These are phyloP conservation scores for Clistopyga incitator DNA, from an alignment of 2,888 invertebrate genomes.

Conservation along the genomic window DNA sequence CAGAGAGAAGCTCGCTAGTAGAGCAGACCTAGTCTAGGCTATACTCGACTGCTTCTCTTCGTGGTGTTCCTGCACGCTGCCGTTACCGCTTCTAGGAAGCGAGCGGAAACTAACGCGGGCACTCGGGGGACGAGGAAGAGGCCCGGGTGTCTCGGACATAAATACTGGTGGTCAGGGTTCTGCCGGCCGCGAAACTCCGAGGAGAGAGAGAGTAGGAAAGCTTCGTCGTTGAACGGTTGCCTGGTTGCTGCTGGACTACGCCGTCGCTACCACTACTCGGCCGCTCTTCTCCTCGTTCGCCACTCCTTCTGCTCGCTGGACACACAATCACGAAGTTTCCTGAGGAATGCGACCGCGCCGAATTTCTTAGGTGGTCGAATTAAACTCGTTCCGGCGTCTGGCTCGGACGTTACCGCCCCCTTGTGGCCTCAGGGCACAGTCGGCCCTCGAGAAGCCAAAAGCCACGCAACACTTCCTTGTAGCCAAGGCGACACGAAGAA, in stretches of 20 bases:
- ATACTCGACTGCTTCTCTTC: conserved; percentile 60
- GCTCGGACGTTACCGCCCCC: conserved; percentile 70
- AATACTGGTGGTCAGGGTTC: conserved; percentile 82
- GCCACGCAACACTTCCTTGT: conserved; percentile 28
- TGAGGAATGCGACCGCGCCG: conserved; percentile 83
- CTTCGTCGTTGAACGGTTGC: conserved; percentile 76
- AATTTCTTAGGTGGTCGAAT: conserved; percentile 84
- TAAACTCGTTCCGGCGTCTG: conserved; percentile 82
- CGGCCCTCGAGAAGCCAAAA: conserved; percentile 28
- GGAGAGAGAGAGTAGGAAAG: conserved; percentile 70
- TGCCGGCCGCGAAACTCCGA: conserved; percentile 69
- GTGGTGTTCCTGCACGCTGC: conserved; percentile 53
- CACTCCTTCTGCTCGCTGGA: conserved; percentile 75
- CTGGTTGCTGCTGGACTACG: conserved; percentile 68
- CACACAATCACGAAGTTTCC: conserved; percentile 84
- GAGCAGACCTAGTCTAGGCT: conserved; percentile 49
- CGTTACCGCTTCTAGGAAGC: conserved; percentile 51
- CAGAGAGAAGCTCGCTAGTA: conserved; percentile 61
- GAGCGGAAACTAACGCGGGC: conserved; percentile 66
- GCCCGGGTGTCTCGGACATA: conserved; percentile 80
- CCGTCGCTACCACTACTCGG: conserved; percentile 16
- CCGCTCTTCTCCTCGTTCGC: conserved; percentile 65
- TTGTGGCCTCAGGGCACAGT: conserved; percentile 31
- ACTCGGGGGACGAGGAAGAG: conserved; percentile 71
- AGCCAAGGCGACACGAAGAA: not conserved